Conservation (phyloP, 2,113 vertebrate genomes). For the Burhinus bistriatus region DNA sequence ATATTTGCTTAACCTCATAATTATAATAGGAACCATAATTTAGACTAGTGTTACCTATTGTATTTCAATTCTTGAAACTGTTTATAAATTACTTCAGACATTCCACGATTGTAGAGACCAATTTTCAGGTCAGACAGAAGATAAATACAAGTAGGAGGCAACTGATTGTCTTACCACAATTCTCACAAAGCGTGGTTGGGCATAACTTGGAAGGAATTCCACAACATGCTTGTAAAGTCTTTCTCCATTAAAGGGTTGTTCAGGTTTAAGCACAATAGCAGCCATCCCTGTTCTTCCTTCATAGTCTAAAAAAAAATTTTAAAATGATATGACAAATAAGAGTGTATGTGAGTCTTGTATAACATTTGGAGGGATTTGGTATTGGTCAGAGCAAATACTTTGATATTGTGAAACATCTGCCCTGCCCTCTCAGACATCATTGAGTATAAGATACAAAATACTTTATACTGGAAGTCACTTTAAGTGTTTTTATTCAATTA, state of each 20-base stretch:
- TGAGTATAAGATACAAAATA: not conserved
- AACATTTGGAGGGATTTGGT: not conserved
- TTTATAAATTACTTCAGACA: not conserved
- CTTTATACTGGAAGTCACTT: not conserved
- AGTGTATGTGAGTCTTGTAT: not conserved
- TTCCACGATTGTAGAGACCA: not conserved
- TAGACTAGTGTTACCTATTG: not conserved
- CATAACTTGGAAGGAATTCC: constrained; percentile 73
- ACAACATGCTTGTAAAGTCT: constrained; percentile 70
- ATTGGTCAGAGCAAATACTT: not conserved
- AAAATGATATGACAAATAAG: not conserved
- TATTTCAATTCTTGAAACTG: not conserved
- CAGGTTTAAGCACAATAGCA: constrained; percentile 64
- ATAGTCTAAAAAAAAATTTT: constrained; percentile 61
- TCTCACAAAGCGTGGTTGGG: not conserved
- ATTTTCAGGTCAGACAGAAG: not conserved
- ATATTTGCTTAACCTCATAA: not conserved
- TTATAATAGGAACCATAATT: not conserved
- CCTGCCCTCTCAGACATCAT: not conserved
- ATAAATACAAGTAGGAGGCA: not conserved
- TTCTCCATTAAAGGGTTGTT: constrained; percentile 64
- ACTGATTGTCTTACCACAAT: not conserved
- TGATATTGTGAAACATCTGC: not conserved
- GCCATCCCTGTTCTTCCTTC: constrained; percentile 80
- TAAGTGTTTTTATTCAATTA: not conserved